These are phyloP conservation scores for Julus scanicus DNA, from an alignment of 2,888 invertebrate genomes.

Conservation along the genomic window DNA sequence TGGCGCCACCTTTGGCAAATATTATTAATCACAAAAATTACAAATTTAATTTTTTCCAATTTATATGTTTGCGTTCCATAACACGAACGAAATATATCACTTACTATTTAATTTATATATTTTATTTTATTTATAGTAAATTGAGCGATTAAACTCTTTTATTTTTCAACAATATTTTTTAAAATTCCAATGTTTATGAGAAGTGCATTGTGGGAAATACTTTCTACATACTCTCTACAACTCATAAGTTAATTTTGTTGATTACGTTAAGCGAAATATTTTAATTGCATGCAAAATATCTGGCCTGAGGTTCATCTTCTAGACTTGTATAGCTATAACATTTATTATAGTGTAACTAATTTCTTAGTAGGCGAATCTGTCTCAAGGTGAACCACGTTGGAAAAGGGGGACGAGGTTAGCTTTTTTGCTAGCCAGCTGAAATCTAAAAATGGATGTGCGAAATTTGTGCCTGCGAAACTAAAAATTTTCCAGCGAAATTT, in stretches of 20 bases:
- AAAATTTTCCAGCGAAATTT: background rate
- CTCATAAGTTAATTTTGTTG: background rate
- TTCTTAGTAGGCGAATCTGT: conserved; percentile 15
- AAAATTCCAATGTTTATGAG: background rate
- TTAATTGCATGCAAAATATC: background rate
- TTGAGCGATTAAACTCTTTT: background rate
- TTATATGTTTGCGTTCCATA: background rate
- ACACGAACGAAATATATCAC: background rate
- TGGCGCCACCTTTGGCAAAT: background rate
- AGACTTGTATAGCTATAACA: background rate
- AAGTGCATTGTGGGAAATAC: conserved; percentile 4
- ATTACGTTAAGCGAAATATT: background rate
- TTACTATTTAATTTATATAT: background rate
- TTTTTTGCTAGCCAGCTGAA: conserved; percentile 10
- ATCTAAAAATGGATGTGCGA: conserved; percentile 33
- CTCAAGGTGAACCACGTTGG: conserved; percentile 22
- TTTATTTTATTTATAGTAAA: background rate
- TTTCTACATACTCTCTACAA: background rate
- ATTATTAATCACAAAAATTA: background rate
- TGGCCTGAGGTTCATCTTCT: background rate
- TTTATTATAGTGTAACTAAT: background rate
- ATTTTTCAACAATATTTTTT: background rate
- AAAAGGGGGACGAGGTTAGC: background rate
- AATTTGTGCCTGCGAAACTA: conserved; percentile 20
- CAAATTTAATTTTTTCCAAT: background rate